Evolutionary conservation across 2,113 vertebrate species (phyloP).

Genomic region (Sapajus apella): DNA sequence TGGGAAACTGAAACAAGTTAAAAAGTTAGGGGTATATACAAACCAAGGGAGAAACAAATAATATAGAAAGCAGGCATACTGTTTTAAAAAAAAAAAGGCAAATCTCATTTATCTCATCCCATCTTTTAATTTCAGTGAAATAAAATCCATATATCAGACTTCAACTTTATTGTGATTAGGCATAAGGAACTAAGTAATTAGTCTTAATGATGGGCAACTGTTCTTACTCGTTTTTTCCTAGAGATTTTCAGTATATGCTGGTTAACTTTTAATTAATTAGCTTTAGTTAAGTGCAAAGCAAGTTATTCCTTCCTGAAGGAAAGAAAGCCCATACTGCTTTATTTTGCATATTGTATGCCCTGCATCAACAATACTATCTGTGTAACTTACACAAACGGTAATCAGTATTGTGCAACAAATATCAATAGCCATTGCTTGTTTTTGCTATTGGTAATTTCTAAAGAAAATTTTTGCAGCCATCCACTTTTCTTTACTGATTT

Average conservation of each 20-base stretch:
- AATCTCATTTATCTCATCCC: neutral
- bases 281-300: neutral
- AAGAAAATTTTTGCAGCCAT: neutral
- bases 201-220: neutral
- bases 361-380: neutral
- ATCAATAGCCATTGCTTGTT: neutral
- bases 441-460: neutral
- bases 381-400: neutral
- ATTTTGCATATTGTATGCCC: neutral
- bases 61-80: neutral
- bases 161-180: neutral
- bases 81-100: neutral
- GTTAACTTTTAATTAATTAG: neutral
- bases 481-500: neutral
- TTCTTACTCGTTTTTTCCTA: neutral
- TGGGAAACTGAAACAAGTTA: neutral
- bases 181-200: neutral
- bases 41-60: slow-evolving; percentile 8
- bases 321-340: neutral
- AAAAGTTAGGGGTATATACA: neutral
- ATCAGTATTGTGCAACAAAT: neutral
- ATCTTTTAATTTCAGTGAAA: slow-evolving; percentile 11
- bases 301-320: neutral
- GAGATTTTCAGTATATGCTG: neutral
- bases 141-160: neutral